Percentiles rank a stretch among this genome's conserved stretches.
phyloP scores from a whole-genome alignment of 2,888 invertebrate genomes.

The Drosophila austrosaltans region DNA sequence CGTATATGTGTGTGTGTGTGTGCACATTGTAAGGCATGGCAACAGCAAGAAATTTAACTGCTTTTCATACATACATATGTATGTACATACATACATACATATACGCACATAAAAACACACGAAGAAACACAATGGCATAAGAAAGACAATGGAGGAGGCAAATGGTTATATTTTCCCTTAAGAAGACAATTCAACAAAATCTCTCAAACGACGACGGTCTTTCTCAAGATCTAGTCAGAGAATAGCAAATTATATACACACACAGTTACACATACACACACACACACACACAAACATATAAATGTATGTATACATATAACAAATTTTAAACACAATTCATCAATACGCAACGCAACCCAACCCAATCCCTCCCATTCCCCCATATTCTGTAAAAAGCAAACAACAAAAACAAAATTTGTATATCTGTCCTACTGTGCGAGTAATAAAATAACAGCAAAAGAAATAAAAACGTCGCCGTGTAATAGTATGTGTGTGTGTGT shows the following conservation, averaged over 20 bases:
- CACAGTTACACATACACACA: background rate
- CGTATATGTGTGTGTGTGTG: background rate
- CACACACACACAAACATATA: background rate
- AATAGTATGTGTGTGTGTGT: constrained; percentile 5
- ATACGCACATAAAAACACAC: background rate
- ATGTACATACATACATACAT: constrained; percentile 8
- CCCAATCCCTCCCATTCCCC: no score
- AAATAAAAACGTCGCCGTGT: constrained; percentile 54
- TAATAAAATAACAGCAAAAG: constrained; percentile 75
- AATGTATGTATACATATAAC: no score
- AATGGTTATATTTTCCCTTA: constrained; percentile 5
- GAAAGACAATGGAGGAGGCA: constrained; percentile 28
- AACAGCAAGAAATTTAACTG: constrained; percentile 52
- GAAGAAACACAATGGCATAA: constrained; percentile 8
- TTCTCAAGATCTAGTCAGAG: constrained; percentile 12
- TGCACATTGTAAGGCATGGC: constrained; percentile 46
- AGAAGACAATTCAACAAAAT: background rate
- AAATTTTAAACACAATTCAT: background rate
- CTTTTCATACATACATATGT: constrained; percentile 45
- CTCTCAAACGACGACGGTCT: background rate
- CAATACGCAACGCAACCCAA: background rate
- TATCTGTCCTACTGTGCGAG: constrained; percentile 44
- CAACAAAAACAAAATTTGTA: background rate
- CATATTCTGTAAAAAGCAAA: no score
- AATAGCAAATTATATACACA: constrained; percentile 6